Evolutionary conservation across 2,113 vertebrate species (phyloP), one percentile per base, ranked within the genome.

Genomic region (Trachemys scripta): DNA sequence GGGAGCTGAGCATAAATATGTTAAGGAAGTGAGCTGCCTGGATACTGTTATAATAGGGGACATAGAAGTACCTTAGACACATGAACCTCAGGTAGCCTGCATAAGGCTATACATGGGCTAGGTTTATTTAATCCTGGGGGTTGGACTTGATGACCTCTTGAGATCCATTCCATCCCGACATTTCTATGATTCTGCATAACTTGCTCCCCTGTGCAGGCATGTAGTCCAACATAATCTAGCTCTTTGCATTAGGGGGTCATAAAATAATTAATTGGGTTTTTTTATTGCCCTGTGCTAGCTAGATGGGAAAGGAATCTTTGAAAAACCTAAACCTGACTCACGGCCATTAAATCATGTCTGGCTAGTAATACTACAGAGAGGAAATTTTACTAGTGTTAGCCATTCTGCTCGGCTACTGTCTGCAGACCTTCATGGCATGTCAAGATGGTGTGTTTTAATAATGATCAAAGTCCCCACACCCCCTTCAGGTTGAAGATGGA

Each of bases 311-410:
- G 94, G 72, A 82, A 96, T 97, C 97, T 96, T 95, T 97, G 69
- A 96, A 97, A 96, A 95, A 79, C 92, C 20, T 94, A 80, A 65
- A 81, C 88, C 83, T 95, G 96, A 95, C 51, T 96, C 97, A 95
- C 17, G 42, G 49, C 62, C n/a, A 78, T 78, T 95, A 96, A 95
- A 95, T 95, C 93, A 95, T 0, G 0, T 94, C 88, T 94, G 22
- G 80, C 89, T 95, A 69, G 87, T 93, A 85, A 90, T 69, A 78
- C 89, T 82, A 47, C 13, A 84, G 69, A 80, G 94, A 96, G 92
- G 83, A 82, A 92, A 91, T 83, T 82, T 84, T 93, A 29, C 94
- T 96, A 94, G 92, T 89, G 51, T 94, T 93, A 95, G 80, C 45
- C 82, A 75, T 38, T 84, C 76, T 69, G 14, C 84, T 72, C 47